Percentiles rank a stretch among this genome's conserved stretches.
These are phyloP conservation scores for Fistularia commersonii DNA, from an alignment of 2,797 vertebrate species.

Conservation along the genomic window DNA sequence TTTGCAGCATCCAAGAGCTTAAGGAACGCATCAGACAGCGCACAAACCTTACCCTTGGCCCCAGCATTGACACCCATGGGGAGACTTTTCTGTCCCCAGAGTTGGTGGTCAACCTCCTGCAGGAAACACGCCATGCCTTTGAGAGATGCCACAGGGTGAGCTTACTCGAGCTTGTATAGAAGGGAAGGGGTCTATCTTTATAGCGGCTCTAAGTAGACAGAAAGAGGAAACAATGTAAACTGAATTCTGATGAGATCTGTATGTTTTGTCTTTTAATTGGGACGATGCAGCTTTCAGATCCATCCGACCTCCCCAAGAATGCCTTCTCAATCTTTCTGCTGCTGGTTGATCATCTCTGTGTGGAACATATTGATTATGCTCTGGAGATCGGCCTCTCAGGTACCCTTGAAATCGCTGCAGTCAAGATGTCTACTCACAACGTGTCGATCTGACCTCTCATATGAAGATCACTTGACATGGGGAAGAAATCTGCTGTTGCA, in stretches of 20 bases:
- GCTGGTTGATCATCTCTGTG: constrained; percentile 96
- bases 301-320: constrained; percentile 95
- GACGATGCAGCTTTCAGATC: constrained; percentile 88
- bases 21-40: constrained; percentile 95
- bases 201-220: not conserved
- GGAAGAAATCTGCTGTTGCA: no score
- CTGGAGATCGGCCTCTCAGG: constrained; percentile 97
- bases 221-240: no score
- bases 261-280: constrained; percentile 26
- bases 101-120: constrained; percentile 95
- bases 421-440: not conserved
- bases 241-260: not conserved
- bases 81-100: constrained; percentile 97
- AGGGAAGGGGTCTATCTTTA: not conserved
- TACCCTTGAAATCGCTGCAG: constrained; percentile 41
- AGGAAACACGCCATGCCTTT: constrained; percentile 97
- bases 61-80: constrained; percentile 95
- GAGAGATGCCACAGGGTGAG: constrained; percentile 95
- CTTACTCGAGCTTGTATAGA: not conserved
- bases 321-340: constrained; percentile 96
- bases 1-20: constrained; percentile 90
- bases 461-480: no score
- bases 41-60: constrained; percentile 90
- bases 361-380: constrained; percentile 98
- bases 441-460: no score